Evolutionary conservation across 1,140 invertebrate species (phyloP), one percentile per base, ranked within the genome.

Genomic region (Eciton burchellii): DNA sequence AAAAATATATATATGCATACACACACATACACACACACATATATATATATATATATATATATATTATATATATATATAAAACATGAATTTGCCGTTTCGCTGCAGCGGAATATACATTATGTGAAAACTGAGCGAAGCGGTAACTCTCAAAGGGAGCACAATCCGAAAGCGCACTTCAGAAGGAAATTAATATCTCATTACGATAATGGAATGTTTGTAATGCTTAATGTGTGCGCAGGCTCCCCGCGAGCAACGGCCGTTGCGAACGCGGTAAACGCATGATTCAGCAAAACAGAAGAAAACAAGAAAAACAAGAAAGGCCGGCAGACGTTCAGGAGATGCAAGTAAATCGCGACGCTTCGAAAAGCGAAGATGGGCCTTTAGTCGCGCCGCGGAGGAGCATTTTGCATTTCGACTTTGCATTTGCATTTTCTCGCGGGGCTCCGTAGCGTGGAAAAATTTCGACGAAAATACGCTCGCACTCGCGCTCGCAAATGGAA

Each of bases 111-210:
- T 77, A 60, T 62, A 4, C 26, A 74, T 79, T 59, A 35, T 59
- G 63, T 76, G n/a, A 68, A 82, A 84, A 84, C 65, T 66, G 35
- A 45, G 73, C 57, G 19, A 43, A 21, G 21, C 60, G 45, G 49
- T 52, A n/a, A 65, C 49, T 49, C 59, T 84, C 63, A 82, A 86
- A 84, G 83, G 47, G 43, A 63, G 56, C 19, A 70, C 6, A 47
- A 73, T 81, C 14, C 73, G 56, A 84, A 71, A 86, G 47, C n/a
- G 12, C 21, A 45, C n/a, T 43, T 35, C 14, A 26, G 45, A 54
- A 82, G 71, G 6, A 52, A 83, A 83, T 85, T 72, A 87, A 77
- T 85, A 85, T 82, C 60, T 57, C 62, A 24, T 81, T 73, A 41
- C 19, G 29, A 12, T 43, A 45, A 54, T 47, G 29, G 9, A 49